Evolutionary conservation across 2,888 invertebrate species (phyloP).

Genomic region (Drosophila paramelanica): DNA sequence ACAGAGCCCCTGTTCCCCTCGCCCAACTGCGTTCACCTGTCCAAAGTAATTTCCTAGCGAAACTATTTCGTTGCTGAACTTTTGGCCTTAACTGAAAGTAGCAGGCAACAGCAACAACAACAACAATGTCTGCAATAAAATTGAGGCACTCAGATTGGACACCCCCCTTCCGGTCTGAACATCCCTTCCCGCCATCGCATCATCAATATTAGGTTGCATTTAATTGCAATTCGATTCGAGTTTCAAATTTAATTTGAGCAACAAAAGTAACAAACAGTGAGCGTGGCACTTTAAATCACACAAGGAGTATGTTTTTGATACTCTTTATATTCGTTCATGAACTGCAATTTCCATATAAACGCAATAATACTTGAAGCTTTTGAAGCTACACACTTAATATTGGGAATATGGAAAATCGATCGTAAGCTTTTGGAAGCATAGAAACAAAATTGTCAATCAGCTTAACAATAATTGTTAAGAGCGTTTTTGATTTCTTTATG

Average conservation of each 20-base stretch:
- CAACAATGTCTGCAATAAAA: constrained; percentile 4
- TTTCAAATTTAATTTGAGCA: constrained; percentile 36
- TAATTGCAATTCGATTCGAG: constrained; percentile 59
- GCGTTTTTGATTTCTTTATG: background rate
- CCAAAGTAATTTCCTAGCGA: constrained; percentile 45
- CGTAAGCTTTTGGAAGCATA: too few relatives aligned
- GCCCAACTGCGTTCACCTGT: constrained; percentile 18
- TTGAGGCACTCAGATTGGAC: constrained; percentile 10
- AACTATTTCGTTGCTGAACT: constrained; percentile 68
- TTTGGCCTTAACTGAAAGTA: constrained; percentile 35
- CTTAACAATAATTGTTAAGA: too few relatives aligned
- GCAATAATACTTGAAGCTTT: too few relatives aligned
- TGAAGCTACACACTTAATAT: too few relatives aligned
- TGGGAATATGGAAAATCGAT: too few relatives aligned
- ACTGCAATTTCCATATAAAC: too few relatives aligned
- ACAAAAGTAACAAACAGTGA: background rate
- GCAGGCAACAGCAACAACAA: constrained; percentile 11
- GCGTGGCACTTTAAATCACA: background rate
- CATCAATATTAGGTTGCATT: constrained; percentile 38
- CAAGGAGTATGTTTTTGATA: too few relatives aligned
- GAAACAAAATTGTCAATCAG: too few relatives aligned
- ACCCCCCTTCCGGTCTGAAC: background rate
- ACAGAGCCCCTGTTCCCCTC: background rate
- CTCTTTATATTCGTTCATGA: too few relatives aligned
- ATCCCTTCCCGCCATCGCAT: background rate